Conservation (phyloP, 2,113 vertebrate species). For the Gila orcuttii region DNA sequence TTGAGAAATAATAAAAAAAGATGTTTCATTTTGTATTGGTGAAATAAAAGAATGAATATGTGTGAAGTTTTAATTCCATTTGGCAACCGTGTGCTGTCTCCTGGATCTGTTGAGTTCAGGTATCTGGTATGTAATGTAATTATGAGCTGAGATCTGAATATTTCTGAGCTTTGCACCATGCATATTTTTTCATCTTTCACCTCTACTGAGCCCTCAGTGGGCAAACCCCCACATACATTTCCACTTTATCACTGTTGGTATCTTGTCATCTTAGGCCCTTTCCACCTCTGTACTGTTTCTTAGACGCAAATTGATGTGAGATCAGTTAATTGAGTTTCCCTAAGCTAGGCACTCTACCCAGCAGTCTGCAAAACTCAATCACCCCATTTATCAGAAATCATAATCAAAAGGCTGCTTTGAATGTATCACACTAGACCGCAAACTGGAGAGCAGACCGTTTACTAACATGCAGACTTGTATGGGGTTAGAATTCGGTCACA, state of each 20-base stretch:
- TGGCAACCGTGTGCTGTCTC: neutral
- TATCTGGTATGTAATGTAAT: neutral
- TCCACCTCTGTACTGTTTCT: neutral
- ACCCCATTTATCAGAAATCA: constrained; percentile 5
- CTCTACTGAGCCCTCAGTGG: neutral
- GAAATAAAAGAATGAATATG: neutral
- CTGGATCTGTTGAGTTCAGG: neutral
- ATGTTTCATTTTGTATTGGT: neutral
- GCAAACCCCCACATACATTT: neutral
- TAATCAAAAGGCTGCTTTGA: neutral
- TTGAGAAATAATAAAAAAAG: neutral
- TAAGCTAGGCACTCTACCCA: neutral
- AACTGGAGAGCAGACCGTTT: neutral
- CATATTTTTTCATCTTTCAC: neutral
- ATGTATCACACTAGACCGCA: neutral
- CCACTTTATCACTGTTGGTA: neutral
- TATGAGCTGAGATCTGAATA: neutral
- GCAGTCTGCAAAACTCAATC: neutral
- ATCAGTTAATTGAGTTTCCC: constrained; percentile 24
- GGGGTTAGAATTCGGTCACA: too few species aligned
- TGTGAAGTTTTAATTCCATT: neutral
- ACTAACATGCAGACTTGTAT: neutral
- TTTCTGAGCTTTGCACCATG: neutral
- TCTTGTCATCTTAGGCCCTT: neutral
- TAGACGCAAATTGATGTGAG: neutral